Base-by-base conservation (phyloP, 2,888 invertebrate species). In the Calliphora vomitoria region DNA sequence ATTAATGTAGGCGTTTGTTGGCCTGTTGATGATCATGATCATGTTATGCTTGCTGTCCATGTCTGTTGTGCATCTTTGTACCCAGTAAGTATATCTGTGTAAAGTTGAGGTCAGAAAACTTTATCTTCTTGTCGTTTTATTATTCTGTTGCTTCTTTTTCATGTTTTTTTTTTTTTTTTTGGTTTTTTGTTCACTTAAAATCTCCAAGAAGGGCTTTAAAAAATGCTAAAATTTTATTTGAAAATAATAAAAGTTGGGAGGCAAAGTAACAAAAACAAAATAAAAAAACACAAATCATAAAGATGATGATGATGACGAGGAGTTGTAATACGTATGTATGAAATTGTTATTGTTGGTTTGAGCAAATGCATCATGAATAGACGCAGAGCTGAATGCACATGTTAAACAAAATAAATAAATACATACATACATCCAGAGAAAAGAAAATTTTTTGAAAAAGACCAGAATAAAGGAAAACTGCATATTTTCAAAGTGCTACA, bases 91-190 rank as follows among this genome's bases (percentile, higher is more conserved):
- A 62, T 62, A 62, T 62, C 35, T 69, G 20, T 53, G 20, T 41
- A 68, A 82, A 38, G 66, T 53, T 82, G 75, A 79, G 86, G 86
- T 86, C 79, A 86, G 79, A 80, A 86, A 86, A 86, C 86, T 82
- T 86, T 74, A 75, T 82, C 55, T 82, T 31, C 41, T 80, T 41
- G 20, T 31, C 15, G 38, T 72, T 72, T 64, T 74, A 18, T 66
- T 66, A 25, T 58, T 53, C n/a, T 53, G 35, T 11, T 64, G 41
- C 64, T 55, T 69, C 68, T 60, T 41, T 6, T 10, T 50, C 25
- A 41, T 58, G 10, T 35, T 5, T 2, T 55, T 18, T 47, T 58
- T 55, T n/a, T 74, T 20, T n/a, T 69, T n/a, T 44, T 44, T n/a
- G n/a, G n/a, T 41, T 66, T 82, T 68, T 68, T 66, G 62, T 62